A percentile compares a stretch with the other conserved stretches of the same genome.
Conservation (phyloP, 2,888 invertebrate genomes). For the Agriopis aurantiaria region DNA sequence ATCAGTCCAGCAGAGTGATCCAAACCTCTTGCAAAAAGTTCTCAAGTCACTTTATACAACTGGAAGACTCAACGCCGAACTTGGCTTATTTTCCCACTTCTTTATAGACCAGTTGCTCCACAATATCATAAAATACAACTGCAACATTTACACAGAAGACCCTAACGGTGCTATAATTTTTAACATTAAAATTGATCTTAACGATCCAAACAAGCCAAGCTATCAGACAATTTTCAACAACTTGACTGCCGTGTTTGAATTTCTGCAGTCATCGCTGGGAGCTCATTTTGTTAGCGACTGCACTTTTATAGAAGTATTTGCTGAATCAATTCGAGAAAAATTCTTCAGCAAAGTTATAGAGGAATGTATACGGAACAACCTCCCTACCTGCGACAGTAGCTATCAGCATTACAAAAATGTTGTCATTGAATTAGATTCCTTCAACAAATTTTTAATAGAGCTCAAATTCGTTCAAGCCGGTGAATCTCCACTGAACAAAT, state of each 20-base stretch:
- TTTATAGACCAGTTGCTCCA: conserved; percentile 74
- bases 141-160: conserved; percentile 79
- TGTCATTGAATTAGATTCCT: conserved; percentile 74
- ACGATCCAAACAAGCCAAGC: conserved; percentile 68
- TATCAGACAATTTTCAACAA: conserved; percentile 79
- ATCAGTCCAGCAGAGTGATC: conserved; percentile 77
- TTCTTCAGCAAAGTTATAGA: conserved; percentile 80
- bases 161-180: conserved; percentile 76
- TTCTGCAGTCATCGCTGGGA: conserved; percentile 76
- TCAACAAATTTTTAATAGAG: conserved; percentile 79
- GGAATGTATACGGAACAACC: conserved; percentile 74
- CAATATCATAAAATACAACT: conserved; percentile 75
- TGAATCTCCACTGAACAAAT: conserved; percentile 76
- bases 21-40: conserved; percentile 69
- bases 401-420: conserved; percentile 75
- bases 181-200: conserved; percentile 74
- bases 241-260: conserved; percentile 80
- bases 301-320: conserved; percentile 76
- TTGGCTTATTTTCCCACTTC: conserved; percentile 77
- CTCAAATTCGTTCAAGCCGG: conserved; percentile 74
- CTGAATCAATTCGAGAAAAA: conserved; percentile 69
- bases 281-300: conserved; percentile 71
- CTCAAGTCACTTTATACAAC: conserved; percentile 74
- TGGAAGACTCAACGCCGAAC: conserved; percentile 74
- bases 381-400: conserved; percentile 76